Conservation (phyloP, 2,113 vertebrate genomes). For the Camelus dromedarius region DNA sequence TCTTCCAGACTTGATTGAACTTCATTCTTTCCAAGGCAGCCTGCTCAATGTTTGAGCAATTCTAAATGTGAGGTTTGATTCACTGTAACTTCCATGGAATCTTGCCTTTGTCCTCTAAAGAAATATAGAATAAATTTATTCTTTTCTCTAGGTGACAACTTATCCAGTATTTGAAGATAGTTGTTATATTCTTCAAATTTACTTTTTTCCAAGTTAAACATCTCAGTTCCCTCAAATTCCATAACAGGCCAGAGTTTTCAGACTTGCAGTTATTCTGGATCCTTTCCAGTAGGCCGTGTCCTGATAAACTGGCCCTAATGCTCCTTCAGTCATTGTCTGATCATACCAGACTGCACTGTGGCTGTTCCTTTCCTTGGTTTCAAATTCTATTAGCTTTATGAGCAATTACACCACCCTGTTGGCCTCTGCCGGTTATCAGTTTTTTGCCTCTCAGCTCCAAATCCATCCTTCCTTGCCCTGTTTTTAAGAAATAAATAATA, state of each 20-base stretch:
- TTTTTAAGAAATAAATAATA: not conserved
- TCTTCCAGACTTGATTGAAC: not conserved
- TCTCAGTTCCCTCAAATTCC: not conserved
- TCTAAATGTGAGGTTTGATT: not conserved
- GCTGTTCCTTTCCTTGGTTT: not conserved
- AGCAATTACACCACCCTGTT: not conserved
- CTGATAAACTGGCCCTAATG: not conserved
- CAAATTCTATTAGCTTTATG: not conserved
- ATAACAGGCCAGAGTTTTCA: not conserved
- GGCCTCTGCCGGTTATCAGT: not conserved
- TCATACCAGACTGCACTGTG: not conserved
- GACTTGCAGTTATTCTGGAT: not conserved
- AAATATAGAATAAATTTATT: not conserved
- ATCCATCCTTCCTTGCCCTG: not conserved
- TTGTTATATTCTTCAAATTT: not conserved
- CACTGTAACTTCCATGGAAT: not conserved
- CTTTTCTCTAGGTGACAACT: not conserved
- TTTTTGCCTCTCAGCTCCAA: not conserved
- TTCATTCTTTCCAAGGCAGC: not conserved
- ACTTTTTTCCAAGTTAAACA: not conserved
- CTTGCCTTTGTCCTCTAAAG: not conserved
- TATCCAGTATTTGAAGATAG: slow-evolving; percentile 6
- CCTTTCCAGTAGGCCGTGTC: not conserved
- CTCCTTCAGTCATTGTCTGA: not conserved
- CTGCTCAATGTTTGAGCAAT: not conserved